Conservation (phyloP, 2,888 invertebrate genomes). For the Plebejus argus region DNA sequence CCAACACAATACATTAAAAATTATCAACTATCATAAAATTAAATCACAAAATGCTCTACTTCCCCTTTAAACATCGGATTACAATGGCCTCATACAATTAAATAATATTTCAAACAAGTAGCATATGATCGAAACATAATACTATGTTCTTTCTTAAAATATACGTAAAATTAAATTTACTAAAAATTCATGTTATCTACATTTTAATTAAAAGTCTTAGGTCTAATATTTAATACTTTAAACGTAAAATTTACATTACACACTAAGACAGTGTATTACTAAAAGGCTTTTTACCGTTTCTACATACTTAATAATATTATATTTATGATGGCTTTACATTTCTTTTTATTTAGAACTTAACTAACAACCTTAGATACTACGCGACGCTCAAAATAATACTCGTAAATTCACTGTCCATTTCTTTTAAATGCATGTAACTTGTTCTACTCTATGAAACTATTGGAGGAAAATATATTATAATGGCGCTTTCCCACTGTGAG, state of each 20-base stretch:
- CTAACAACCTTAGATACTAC: background rate
- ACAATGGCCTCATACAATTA: background rate
- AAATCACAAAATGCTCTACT: constrained; percentile 1
- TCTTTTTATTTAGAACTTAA: background rate
- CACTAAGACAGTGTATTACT: background rate
- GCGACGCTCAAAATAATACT: background rate
- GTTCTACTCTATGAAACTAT: background rate
- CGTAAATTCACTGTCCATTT: background rate
- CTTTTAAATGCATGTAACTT: background rate
- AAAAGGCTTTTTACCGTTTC: background rate
- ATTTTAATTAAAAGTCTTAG: background rate
- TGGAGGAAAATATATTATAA: background rate
- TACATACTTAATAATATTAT: background rate
- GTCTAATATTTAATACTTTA: background rate
- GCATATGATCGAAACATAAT: background rate
- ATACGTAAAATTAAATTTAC: background rate
- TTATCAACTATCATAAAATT: background rate
- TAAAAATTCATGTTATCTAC: background rate
- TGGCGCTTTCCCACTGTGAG: background rate
- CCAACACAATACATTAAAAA: background rate
- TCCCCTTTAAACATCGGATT: background rate
- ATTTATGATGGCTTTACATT: background rate
- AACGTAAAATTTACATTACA: background rate
- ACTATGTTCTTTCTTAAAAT: background rate
- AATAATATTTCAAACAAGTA: background rate